Base-by-base conservation (phyloP, 2,888 invertebrate genomes). In the Fissipunctia ypsillon region DNA sequence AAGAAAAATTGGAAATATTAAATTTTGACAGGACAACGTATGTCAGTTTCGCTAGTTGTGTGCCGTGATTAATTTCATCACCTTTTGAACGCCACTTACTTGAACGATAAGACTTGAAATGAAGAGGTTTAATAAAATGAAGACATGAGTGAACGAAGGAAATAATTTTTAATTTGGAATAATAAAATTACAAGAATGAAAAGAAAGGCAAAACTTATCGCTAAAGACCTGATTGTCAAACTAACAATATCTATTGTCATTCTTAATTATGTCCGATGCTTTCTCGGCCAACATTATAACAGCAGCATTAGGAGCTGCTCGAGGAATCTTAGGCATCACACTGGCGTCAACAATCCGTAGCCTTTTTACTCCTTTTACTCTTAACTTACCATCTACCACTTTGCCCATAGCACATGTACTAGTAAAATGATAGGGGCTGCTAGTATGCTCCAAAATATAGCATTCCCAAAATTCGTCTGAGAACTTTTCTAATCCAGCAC, bases 371-470 rank as follows among this genome's bases (percentile, higher is more conserved):
- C 88, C 87, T 7, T 56, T 75, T 0, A 91, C 89, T 0, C 71
- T 78, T 7, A 98, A 91, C 45, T 97, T 90, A 0, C 97, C 95
- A 91, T 97, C 97, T 0, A 98, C 97, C 1, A 98, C 98, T 0
- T 97, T 96, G 0, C 98, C 98, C 98, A 98, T 98, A 88, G 97
- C 97, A 73, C 97, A 97, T 0, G 98, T 97, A 0, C 98, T 97
- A 0, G 96, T 94, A 0, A 97, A 97, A 91, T 98, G 98, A 87
- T 97, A 98, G 54, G 97, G 97, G 0, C 97, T 97, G 60, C 96
- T 95, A 0, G 89, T 97, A 97, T 84, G 73, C 22, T 80, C 69
- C 12, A 80, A 45, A 5, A 83, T 67, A 69, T 90, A 90, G 56
- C 92, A 92, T 38, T 68, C 59, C 88, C 88, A 90, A 73, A 86